Evolutionary conservation across 2,113 vertebrate genomes (phyloP).

Genomic region (Condylura cristata): DNA sequence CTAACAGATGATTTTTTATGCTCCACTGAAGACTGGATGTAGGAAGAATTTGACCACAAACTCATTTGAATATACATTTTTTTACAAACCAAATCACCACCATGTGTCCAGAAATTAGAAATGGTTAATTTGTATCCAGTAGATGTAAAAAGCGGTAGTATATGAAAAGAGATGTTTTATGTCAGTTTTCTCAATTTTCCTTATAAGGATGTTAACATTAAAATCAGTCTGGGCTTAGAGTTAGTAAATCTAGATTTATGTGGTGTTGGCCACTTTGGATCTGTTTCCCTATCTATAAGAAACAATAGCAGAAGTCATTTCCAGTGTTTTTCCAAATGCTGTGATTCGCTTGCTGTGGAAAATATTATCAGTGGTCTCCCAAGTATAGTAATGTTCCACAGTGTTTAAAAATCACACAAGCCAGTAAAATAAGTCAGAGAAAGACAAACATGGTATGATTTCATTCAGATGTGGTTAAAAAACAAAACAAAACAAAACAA

Average conservation of each 20-base stretch:
- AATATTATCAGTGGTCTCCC: not conserved
- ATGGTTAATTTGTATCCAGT: not conserved
- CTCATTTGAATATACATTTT: not conserved
- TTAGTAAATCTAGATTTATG: not conserved
- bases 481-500: not conserved
- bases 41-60: not conserved
- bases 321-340: constrained; percentile 1
- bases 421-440: not conserved
- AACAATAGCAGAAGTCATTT: not conserved
- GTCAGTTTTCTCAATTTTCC: not conserved
- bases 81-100: not conserved
- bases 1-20: not conserved
- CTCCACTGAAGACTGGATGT: constrained; percentile 31
- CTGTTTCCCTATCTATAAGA: constrained; percentile 17
- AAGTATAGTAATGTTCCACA: not conserved
- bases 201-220: not conserved
- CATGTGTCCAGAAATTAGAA: not conserved
- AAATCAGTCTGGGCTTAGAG: not conserved
- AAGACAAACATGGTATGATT: not conserved
- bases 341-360: not conserved
- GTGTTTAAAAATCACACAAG: not conserved
- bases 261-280: not conserved
- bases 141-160: not conserved
- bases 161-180: not conserved
- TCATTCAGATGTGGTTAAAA: not conserved